Conservation (phyloP, 2,113 vertebrate species). For the Perognathus longimembris region DNA sequence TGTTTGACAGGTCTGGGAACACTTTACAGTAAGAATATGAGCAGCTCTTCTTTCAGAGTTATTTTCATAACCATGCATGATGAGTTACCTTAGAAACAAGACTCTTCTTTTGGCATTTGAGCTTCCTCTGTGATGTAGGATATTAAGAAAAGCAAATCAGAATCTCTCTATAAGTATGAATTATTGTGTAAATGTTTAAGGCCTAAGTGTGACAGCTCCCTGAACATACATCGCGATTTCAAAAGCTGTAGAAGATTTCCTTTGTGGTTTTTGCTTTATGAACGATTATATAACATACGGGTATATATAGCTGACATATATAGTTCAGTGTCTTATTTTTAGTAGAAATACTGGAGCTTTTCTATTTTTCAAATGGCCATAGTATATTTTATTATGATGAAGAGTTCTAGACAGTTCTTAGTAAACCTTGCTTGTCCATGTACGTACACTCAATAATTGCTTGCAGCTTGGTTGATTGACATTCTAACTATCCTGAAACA, state of each 20-base stretch:
- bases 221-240: slow-evolving; percentile 47
- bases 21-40: slow-evolving; percentile 35
- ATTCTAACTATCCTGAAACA: background rate
- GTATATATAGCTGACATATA: background rate
- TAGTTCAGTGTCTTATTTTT: slow-evolving; percentile 47
- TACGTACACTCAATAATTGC: background rate
- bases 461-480: background rate
- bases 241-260: slow-evolving; percentile 50
- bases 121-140: slow-evolving; percentile 60
- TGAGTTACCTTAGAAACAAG: slow-evolving; percentile 72
- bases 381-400: slow-evolving; percentile 26
- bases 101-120: slow-evolving; percentile 66
- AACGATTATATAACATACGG: slow-evolving; percentile 12
- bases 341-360: background rate
- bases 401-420: slow-evolving; percentile 20
- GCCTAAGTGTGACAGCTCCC: slow-evolving; percentile 49
- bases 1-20: slow-evolving; percentile 4
- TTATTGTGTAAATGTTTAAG: slow-evolving; percentile 65
- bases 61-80: slow-evolving; percentile 61
- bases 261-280: slow-evolving; percentile 27
- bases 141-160: slow-evolving; percentile 69
- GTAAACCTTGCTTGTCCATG: background rate
- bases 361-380: slow-evolving; percentile 43
- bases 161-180: slow-evolving; percentile 43
- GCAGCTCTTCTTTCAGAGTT: slow-evolving; percentile 54